Base-by-base conservation (phyloP, 2,888 invertebrate genomes). In the Labia minor region DNA sequence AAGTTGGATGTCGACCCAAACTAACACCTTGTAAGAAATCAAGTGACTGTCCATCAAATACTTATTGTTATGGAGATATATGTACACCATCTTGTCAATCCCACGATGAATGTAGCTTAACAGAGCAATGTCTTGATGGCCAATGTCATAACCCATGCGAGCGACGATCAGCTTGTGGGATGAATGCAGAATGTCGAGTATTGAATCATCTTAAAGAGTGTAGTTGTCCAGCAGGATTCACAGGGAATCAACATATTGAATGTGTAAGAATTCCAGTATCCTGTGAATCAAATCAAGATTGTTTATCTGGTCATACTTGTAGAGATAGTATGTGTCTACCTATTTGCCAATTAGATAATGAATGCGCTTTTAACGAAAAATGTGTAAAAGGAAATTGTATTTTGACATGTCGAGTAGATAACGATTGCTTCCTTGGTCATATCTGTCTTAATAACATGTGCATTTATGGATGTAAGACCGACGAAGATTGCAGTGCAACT, bases 351-450 rank as follows among this genome's bases (percentile, higher is more conserved):
- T 80, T 78, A 16, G 93, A 95, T 76, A 87, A 87, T 72, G 85
- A 90, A 70, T 95, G 95, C 76, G 94, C 93, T 1, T 83, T 89
- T 68, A 95, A 95, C 75, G 95, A 95, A 78, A 90, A 92, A 77
- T 95, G 95, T 78, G 80, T 90, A 8, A 83, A 84, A 73, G 89
- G 87, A 71, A 87, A 86, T 73, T 95, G 94, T 76, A 84, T 91
- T 74, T 78, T 94, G 68, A 94, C 93, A 1, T 95, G 95, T 74
- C 86, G 92, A 64, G 87, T 92, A 1, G 93, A 94, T 75, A 92
- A 93, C 73, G 94, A 95, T 74, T 95, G 94, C 73, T 93, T 94
- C 84, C 81, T 93, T 68, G 93, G 93, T 0, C 92, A 94, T 73
- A 91, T 94, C 71, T 95, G 95, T 74, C 78, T 92, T 67, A 85